Evolutionary conservation across 2,888 invertebrate species (phyloP).

Genomic region (Hylaea fasciaria): DNA sequence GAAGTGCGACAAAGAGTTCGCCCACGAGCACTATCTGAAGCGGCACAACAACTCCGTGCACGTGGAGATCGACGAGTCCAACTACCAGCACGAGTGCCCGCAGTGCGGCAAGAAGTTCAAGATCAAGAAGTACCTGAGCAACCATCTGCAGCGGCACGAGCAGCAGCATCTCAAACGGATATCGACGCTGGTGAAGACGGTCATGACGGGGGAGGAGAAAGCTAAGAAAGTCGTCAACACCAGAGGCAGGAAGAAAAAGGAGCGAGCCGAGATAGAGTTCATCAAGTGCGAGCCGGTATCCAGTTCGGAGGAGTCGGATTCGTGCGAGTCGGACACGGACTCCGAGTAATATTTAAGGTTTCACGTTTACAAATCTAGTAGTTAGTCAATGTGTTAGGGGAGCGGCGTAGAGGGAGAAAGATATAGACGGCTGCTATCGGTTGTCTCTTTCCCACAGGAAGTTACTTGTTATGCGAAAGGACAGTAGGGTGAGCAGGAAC

Average conservation of each 20-base stretch:
- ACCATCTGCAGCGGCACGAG: conserved; percentile 76
- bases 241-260: conserved; percentile 54
- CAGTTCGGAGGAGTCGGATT: conserved; percentile 63
- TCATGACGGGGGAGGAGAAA: conserved; percentile 65
- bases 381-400: too few relatives aligned
- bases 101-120: conserved; percentile 79
- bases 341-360: conserved; percentile 44
- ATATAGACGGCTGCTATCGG: too few relatives aligned
- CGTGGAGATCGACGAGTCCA: conserved; percentile 68
- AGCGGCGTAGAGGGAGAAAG: too few relatives aligned
- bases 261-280: conserved; percentile 72
- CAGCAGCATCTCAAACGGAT: conserved; percentile 76
- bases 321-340: conserved; percentile 42
- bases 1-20: conserved; percentile 77
- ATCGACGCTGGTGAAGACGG: conserved; percentile 77
- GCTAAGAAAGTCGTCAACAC: conserved; percentile 46
- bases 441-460: too few relatives aligned
- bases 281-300: conserved; percentile 78
- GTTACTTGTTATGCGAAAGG: too few relatives aligned
- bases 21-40: conserved; percentile 72
- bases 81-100: conserved; percentile 72
- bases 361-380: too few relatives aligned
- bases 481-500: too few relatives aligned
- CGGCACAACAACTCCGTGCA: conserved; percentile 75
- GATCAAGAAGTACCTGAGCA: conserved; percentile 71